These are phyloP conservation scores for Mus minutoides DNA, from an alignment of 2,797 vertebrate species.

Conservation along the genomic window DNA sequence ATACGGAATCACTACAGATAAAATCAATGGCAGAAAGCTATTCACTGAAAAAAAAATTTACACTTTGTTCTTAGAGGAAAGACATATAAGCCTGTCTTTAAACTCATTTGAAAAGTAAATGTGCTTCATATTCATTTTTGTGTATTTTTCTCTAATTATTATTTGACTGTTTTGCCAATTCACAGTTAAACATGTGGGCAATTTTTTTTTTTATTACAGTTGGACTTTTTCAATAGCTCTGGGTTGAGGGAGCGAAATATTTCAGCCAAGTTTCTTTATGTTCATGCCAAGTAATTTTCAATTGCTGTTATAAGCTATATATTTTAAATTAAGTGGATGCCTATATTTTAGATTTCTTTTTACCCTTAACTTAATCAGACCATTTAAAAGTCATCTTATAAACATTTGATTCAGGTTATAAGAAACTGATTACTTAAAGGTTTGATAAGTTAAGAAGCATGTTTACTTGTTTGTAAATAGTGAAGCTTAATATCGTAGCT, in stretches of 20 bases:
- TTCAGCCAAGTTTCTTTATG: slow-evolving; percentile 71
- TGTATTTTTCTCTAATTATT: slow-evolving; percentile 66
- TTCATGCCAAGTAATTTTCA: slow-evolving; percentile 77
- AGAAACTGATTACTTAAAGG: slow-evolving; percentile 70
- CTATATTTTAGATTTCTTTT: slow-evolving; percentile 79
- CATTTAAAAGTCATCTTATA: slow-evolving; percentile 71
- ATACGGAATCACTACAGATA: not conserved
- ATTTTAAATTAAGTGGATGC: slow-evolving; percentile 80
- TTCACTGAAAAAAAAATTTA: not conserved
- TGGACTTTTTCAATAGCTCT: slow-evolving; percentile 73
- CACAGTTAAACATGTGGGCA: slow-evolving; percentile 24
- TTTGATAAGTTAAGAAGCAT: slow-evolving; percentile 58
- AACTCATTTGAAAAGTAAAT: not conserved
- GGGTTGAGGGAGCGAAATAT: slow-evolving; percentile 64
- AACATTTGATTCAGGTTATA: slow-evolving; percentile 66
- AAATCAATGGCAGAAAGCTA: not conserved
- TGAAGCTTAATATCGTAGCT: slow-evolving; percentile 64
- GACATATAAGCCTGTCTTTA: not conserved
- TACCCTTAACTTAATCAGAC: slow-evolving; percentile 73
- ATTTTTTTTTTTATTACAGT: slow-evolving; percentile 59
- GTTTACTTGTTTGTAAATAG: slow-evolving; percentile 54
- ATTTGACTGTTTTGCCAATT: slow-evolving; percentile 68
- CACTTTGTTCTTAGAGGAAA: not conserved
- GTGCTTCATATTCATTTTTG: slow-evolving; percentile 20
- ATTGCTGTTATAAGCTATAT: slow-evolving; percentile 72